Evolutionary conservation across 2,797 vertebrate species (phyloP).

Genomic region (Menidia menidia): DNA sequence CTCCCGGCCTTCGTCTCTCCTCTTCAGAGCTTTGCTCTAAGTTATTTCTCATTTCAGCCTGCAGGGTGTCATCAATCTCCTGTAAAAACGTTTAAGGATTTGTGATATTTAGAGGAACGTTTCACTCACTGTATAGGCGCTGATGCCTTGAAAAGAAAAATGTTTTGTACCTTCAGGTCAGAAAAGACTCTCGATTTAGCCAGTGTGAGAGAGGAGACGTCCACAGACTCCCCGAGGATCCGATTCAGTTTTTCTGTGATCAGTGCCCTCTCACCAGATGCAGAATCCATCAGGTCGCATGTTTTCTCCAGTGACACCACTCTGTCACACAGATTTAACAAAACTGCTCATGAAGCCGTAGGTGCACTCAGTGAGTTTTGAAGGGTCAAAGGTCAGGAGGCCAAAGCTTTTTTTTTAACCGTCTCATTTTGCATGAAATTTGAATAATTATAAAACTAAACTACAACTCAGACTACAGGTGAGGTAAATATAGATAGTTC

Average conservation of each 20-base stretch:
- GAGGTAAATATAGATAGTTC: too few species aligned
- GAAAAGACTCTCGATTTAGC: constrained; percentile 45
- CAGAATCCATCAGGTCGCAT: constrained; percentile 74
- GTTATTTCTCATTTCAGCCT: constrained; percentile 77
- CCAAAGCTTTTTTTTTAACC: too few species aligned
- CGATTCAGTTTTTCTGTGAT: constrained; percentile 75
- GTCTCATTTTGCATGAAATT: background rate
- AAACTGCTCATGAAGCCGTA: background rate
- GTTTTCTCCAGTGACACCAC: constrained; percentile 77
- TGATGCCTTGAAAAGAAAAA: background rate
- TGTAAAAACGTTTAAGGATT: constrained; percentile 34
- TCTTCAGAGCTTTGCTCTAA: constrained; percentile 64
- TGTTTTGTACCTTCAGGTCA: constrained; percentile 73
- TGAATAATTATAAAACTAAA: too few species aligned
- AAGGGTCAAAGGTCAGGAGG: too few species aligned
- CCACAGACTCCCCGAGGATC: constrained; percentile 65
- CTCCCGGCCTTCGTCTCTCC: constrained; percentile 57
- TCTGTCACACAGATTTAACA: constrained; percentile 63
- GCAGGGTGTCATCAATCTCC: constrained; percentile 64
- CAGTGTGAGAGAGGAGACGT: constrained; percentile 69
- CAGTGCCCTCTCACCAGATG: constrained; percentile 68
- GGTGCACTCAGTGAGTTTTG: too few species aligned
- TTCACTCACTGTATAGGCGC: background rate
- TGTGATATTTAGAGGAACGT: background rate
- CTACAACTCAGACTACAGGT: too few species aligned